Evolutionary conservation across 2,113 vertebrate species (phyloP).

Genomic region (Sminthopsis crassicaudata): DNA sequence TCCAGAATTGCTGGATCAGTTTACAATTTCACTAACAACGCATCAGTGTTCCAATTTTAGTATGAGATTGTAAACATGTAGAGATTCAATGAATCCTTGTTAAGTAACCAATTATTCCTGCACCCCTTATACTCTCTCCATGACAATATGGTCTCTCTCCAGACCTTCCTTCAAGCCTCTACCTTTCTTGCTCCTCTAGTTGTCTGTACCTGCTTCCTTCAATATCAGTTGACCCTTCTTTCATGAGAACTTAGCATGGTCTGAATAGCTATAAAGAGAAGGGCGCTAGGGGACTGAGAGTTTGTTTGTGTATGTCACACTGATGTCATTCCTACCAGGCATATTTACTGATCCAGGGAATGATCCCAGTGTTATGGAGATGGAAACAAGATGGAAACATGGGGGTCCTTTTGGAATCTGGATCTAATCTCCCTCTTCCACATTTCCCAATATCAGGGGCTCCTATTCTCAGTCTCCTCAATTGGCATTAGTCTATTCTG

Average conservation of each 20-base stretch:
- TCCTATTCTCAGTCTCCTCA: background rate
- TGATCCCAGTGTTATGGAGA: background rate
- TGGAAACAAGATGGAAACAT: no score
- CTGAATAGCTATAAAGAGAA: background rate
- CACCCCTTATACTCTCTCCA: background rate
- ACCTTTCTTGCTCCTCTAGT: background rate
- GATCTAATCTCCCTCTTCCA: background rate
- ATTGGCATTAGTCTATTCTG: background rate
- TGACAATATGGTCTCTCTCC: background rate
- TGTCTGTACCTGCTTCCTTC: background rate
- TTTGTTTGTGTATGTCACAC: background rate
- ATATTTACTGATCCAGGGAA: background rate
- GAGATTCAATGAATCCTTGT: background rate
- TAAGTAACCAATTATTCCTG: background rate
- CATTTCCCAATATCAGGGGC: background rate
- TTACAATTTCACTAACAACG: no score
- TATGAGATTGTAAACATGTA: background rate
- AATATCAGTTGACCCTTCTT: background rate
- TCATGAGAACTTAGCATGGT: background rate
- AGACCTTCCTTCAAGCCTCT: background rate
- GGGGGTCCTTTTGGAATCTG: background rate
- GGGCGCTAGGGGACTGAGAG: background rate
- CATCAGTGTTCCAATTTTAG: background rate
- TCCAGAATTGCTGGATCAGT: no score
- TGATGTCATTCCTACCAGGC: background rate